Evolutionary conservation across 2,888 invertebrate genomes (phyloP).

Genomic region (Spisula solida): DNA sequence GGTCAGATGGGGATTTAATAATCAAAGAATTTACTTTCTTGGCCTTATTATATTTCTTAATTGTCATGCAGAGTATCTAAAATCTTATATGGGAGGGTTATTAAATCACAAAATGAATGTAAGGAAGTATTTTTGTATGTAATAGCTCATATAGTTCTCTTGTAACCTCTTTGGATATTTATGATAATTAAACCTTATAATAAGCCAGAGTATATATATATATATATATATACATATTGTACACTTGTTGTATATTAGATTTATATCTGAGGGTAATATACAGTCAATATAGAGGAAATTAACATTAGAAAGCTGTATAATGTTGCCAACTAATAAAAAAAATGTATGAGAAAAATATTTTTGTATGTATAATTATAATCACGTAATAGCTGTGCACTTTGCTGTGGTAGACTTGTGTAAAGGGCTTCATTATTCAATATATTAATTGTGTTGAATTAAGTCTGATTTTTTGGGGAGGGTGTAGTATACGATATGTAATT

Average conservation of each 20-base stretch:
- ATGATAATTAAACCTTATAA: background rate
- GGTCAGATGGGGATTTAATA: too few relatives aligned
- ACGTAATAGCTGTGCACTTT: background rate
- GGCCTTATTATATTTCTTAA: too few relatives aligned
- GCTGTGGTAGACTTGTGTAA: background rate
- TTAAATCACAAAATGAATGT: too few relatives aligned
- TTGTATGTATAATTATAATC: background rate
- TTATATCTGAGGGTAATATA: background rate
- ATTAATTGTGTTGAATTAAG: background rate
- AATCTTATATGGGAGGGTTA: too few relatives aligned
- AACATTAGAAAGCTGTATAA: background rate
- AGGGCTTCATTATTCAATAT: background rate
- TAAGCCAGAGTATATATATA: slow-evolving; percentile 1
- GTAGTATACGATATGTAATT: background rate
- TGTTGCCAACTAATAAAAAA: background rate
- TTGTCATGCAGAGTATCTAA: too few relatives aligned
- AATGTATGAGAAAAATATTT: background rate
- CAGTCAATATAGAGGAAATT: background rate
- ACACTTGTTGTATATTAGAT: background rate
- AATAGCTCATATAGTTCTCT: background rate
- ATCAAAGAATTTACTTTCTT: too few relatives aligned
- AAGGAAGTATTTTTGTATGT: slow-evolving; percentile 1
- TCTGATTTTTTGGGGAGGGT: background rate
- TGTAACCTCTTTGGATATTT: background rate
- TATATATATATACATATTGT: too few relatives aligned